Evolutionary conservation across 1,140 invertebrate genomes (phyloP), one percentile per base, ranked within the genome.

Genomic region (Halesus radiatus): DNA sequence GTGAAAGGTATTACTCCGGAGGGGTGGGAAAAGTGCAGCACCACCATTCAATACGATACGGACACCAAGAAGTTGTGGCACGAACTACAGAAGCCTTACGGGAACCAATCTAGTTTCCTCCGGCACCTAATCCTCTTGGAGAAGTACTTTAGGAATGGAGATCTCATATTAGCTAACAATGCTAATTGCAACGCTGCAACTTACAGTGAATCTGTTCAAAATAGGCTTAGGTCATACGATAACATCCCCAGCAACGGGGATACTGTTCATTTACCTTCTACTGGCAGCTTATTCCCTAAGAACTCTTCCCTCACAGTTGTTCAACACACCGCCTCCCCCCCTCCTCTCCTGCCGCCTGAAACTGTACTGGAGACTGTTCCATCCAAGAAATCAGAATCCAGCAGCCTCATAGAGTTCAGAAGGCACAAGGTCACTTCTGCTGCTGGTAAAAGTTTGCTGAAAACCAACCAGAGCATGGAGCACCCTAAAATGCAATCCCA

Each of bases 91-190:
- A 92, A 94, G 86, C 95, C 95, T 0, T 96, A 96, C 83, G 95
- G 95, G 3, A 96, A 95, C 85, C 94, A 95, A 84, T 95, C 94
- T 60, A 95, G 94, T 76, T 96, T 96, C 84, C 86, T 96, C 1
- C 89, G 95, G 6, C 95, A 96, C 87, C 86, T 96, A 6, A 93
- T 96, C 58, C 89, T 96, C 1, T 85, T 96, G 76, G 95, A 96
- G 79, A 96, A 96, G 85, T 96, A 96, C 86, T 95, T 94, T 80
- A 89, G 92, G 56, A 93, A 92, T 80, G 95, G 95, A 5, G 94
- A 96, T 84, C 85, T 96, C 7, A 89, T 95, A 1, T 85, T 96
- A 37, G 92, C 94, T 0, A 92, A 93, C 1, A 93, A 92, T 78
- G 94, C 95, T 0, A 93, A 93, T 16, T 91, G 92, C 15, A 93